A percentile compares a stretch with the other conserved stretches of the same genome.
Evolutionary conservation across 2,113 vertebrate genomes (phyloP).

Genomic region (Myiagra hebetior): DNA sequence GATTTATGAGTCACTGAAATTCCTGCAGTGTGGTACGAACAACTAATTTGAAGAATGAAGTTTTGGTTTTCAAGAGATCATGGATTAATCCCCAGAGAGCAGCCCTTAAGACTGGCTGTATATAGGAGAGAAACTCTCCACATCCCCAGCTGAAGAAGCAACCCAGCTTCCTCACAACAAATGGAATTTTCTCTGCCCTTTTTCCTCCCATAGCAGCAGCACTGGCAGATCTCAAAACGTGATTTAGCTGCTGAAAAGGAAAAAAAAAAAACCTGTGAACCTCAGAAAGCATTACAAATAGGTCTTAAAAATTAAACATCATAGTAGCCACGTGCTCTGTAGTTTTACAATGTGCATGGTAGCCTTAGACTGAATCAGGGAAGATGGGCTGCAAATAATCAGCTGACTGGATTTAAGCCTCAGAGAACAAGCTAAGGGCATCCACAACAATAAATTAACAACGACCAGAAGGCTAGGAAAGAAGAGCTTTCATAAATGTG

Average conservation of each 20-base stretch:
- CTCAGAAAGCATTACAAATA: background rate
- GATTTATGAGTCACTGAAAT: slow-evolving; percentile 29
- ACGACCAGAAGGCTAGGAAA: background rate
- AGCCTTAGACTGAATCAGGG: background rate
- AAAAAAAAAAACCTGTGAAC: rapidly evolving
- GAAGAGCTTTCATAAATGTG: background rate
- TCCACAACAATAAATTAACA: background rate
- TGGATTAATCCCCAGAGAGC: background rate
- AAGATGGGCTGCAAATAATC: background rate
- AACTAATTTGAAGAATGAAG: background rate
- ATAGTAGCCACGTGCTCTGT: background rate
- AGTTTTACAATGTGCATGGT: background rate
- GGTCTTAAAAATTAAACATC: background rate
- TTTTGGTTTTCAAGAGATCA: background rate
- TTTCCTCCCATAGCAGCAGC: background rate
- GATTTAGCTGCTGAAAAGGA: background rate
- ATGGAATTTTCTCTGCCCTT: background rate
- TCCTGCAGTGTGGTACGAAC: background rate
- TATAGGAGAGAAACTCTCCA: background rate
- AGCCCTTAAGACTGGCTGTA: background rate
- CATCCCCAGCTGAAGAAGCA: background rate
- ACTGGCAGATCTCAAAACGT: background rate
- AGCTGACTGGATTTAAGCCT: background rate
- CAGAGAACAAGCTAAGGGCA: background rate
- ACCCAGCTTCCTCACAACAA: background rate